A percentile compares a stretch with the other conserved stretches of the same genome.
Conservation (phyloP, 30 jellyfish, hydroid and myxozoan genomes). For the Aurelia coerulea region DNA sequence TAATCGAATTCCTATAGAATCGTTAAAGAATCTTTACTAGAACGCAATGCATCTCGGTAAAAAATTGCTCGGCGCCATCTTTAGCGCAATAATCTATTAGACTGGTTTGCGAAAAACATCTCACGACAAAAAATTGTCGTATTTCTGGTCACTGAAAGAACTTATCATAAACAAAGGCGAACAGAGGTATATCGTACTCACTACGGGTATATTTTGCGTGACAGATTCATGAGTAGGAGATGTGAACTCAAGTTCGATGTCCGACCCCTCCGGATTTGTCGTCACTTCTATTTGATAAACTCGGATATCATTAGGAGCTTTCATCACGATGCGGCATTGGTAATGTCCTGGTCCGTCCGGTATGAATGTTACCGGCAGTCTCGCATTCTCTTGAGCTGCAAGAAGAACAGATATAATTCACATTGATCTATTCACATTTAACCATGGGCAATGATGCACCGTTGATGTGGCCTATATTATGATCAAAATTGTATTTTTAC, state of each 20-base stretch:
- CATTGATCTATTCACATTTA: too few species aligned
- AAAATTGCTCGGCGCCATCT: too few species aligned
- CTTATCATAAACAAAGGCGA: too few species aligned
- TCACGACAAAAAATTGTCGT: background rate
- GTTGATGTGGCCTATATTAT: too few species aligned
- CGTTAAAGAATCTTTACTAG: too few species aligned
- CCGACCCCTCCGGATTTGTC: slow-evolving; percentile 76
- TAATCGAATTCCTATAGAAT: too few species aligned
- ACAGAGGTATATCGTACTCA: slow-evolving; percentile 25
- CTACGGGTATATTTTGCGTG: slow-evolving; percentile 87
- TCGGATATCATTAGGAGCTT: slow-evolving; percentile 86
- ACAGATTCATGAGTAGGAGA: slow-evolving; percentile 92
- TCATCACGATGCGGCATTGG: slow-evolving; percentile 75
- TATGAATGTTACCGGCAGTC: slow-evolving; percentile 70
- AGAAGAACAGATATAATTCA: background rate
- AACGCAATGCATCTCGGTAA: too few species aligned
- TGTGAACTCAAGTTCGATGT: slow-evolving; percentile 78
- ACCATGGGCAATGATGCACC: too few species aligned
- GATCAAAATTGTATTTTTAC: too few species aligned
- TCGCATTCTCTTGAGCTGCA: slow-evolving; percentile 61
- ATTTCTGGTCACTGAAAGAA: too few species aligned
- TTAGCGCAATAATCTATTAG: too few species aligned
- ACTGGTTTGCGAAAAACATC: too few species aligned
- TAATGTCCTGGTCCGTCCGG: slow-evolving; percentile 96
- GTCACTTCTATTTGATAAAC: slow-evolving; percentile 84